Evolutionary conservation across 2,113 vertebrate species (phyloP), one percentile per base, ranked within the genome.

Genomic region (Syngnathus typhle): DNA sequence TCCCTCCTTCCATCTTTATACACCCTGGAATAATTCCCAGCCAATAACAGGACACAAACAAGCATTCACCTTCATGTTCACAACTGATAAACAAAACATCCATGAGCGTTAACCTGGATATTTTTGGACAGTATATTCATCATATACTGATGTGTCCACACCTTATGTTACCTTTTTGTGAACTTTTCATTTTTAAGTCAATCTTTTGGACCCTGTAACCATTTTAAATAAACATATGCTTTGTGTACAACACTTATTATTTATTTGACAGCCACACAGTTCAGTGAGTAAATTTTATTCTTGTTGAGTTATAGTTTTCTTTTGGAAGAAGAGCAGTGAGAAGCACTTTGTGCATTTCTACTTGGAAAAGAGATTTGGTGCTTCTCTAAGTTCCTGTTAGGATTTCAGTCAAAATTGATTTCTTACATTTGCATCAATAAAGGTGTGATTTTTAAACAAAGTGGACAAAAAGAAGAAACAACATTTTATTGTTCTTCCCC

Each of bases 401-500:
- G 2, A 32, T 32, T 32, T 32, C 3, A 32, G 27, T 32, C 27
- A 32, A 32, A 32, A 32, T 32, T 32, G 2, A 32, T 32, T 32
- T 32, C 10, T 54, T 10, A 4, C n/a, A 23, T 54, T 54, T 23
- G 6, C 11, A 10, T 38, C 12, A 38, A 6, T 37, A 6, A 36
- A 7, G 18, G 27, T 15, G 3, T 3, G 13, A 6, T 6, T 38
- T 68, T 81, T 39, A 82, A 82, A 84, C 67, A 84, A 70, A 78
- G 64, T 74, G 72, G 73, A 83, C 83, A 87, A 87, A 89, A 86
- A 83, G 78, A 85, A 88, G 82, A 84, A 88, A 89, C 63, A 84
- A 85, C n/a, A 67, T 78, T 92, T 90, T 90, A 92, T 91, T 91
- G 49, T 84, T 85, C 73, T 84, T 90, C 85, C 88, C 91, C 83